These are phyloP conservation scores for Aleiodes leptofemur DNA, from an alignment of 2,888 invertebrate genomes.

Conservation along the genomic window DNA sequence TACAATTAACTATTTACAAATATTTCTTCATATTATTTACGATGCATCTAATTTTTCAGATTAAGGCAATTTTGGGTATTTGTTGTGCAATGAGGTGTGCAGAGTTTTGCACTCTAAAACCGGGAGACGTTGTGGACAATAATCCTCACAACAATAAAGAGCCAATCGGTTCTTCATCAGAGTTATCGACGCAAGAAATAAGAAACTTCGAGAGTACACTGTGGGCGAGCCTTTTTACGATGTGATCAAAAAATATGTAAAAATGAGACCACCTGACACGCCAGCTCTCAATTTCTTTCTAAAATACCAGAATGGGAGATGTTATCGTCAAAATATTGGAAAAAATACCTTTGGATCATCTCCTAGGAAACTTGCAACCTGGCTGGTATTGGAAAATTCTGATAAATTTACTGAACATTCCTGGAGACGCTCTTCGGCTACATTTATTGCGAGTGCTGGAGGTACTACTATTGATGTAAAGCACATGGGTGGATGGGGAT, in stretches of 20 bases:
- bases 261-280: not conserved
- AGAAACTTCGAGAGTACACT: not conserved
- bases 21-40: too few species aligned
- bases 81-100: slow-evolving; percentile 10
- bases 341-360: not conserved
- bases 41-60: not conserved
- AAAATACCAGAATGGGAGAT: not conserved
- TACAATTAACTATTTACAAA: too few species aligned
- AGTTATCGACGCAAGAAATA: not conserved
- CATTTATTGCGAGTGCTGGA: too few species aligned
- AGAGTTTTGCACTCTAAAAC: not conserved
- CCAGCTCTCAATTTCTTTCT: not conserved
- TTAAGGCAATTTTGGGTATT: slow-evolving; percentile 11
- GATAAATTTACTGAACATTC: not conserved
- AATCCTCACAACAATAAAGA: not conserved
- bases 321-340: not conserved
- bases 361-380: not conserved
- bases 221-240: not conserved
- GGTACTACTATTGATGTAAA: slow-evolving; percentile 5
- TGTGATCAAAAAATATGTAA: not conserved
- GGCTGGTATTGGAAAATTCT: not conserved
- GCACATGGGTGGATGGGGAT: not conserved
- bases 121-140: not conserved
- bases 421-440: too few species aligned
- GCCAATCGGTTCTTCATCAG: not conserved